Percentiles rank a stretch among this genome's conserved stretches.
These are phyloP conservation scores for Piaya cayana DNA, from an alignment of 2,113 vertebrate genomes.

Conservation along the genomic window DNA sequence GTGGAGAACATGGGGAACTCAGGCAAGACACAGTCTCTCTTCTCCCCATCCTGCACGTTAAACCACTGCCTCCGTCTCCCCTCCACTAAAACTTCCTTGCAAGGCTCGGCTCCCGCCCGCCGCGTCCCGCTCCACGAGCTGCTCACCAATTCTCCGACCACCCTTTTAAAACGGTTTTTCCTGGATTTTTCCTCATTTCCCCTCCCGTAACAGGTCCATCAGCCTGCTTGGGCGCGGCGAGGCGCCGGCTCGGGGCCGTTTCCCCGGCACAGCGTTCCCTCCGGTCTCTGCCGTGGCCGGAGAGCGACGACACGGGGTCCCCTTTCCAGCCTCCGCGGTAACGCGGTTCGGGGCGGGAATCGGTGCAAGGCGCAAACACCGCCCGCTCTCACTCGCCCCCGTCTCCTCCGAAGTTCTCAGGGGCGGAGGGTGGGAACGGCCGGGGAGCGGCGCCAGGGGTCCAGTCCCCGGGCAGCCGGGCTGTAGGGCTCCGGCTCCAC, in stretches of 20 bases:
- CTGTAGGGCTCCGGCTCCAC: too few relatives aligned
- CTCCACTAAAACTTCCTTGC: not conserved
- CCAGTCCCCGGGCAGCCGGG: too few relatives aligned
- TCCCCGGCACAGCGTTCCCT: too few relatives aligned
- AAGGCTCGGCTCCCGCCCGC: not conserved
- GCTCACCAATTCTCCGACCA: not conserved
- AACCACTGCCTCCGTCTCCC: not conserved
- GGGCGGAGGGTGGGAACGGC: not conserved
- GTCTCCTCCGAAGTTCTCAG: not conserved
- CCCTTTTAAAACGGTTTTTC: not conserved
- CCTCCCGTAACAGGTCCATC: not conserved
- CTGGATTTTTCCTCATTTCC: not conserved
- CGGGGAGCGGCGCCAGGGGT: too few relatives aligned
- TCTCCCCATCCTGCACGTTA: not conserved
- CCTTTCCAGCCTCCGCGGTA: too few relatives aligned
- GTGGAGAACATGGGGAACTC: not conserved
- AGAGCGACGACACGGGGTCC: too few relatives aligned
- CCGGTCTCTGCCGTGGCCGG: not conserved
- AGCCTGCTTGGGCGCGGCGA: not conserved
- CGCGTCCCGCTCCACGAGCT: fast-evolving
- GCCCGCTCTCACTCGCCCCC: too few relatives aligned
- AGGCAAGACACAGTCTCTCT: not conserved
- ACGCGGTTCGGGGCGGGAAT: too few relatives aligned
- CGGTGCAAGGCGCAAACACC: too few relatives aligned
- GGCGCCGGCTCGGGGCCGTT: not conserved